These are phyloP conservation scores for Orthosia incerta DNA, from an alignment of 2,888 invertebrate species.

Conservation along the genomic window DNA sequence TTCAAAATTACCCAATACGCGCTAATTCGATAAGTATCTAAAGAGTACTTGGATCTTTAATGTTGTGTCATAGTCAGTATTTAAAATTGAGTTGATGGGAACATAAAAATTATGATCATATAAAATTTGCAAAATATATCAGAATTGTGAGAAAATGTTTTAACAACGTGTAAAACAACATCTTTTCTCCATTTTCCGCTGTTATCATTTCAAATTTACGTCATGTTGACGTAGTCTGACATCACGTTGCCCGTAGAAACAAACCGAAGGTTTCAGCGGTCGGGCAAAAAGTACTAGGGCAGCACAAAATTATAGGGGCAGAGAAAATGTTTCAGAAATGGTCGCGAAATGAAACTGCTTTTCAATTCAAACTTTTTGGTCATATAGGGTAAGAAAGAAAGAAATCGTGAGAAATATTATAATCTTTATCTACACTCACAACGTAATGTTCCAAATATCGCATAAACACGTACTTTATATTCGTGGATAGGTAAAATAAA, in stretches of 20 bases:
- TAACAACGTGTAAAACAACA: neutral
- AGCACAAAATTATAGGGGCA: neutral
- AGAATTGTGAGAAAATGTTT: neutral
- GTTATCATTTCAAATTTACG: neutral
- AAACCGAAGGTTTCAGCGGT: conserved; percentile 34
- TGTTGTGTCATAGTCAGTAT: too few relatives aligned
- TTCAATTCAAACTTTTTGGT: neutral
- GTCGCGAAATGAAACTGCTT: neutral
- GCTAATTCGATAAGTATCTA: neutral
- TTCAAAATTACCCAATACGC: too few relatives aligned
- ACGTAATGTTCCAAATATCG: too few relatives aligned
- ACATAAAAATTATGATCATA: neutral
- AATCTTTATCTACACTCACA: too few relatives aligned
- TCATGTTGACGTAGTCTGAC: neutral
- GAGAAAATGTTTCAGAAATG: neutral
- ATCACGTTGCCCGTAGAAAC: conserved; percentile 14
- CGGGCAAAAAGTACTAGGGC: conserved; percentile 17
- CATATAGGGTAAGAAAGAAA: too few relatives aligned
- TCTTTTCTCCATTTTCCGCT: accelerated
- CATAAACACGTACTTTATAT: too few relatives aligned
- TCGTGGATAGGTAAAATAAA: too few relatives aligned
- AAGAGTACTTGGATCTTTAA: too few relatives aligned
- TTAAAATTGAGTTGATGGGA: too few relatives aligned
- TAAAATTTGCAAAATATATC: neutral
- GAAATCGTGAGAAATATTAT: too few relatives aligned